phyloP scores from a whole-genome alignment of 53 echinoderm and acorn worm genomes.

The Temnopleurus reevesii region DNA sequence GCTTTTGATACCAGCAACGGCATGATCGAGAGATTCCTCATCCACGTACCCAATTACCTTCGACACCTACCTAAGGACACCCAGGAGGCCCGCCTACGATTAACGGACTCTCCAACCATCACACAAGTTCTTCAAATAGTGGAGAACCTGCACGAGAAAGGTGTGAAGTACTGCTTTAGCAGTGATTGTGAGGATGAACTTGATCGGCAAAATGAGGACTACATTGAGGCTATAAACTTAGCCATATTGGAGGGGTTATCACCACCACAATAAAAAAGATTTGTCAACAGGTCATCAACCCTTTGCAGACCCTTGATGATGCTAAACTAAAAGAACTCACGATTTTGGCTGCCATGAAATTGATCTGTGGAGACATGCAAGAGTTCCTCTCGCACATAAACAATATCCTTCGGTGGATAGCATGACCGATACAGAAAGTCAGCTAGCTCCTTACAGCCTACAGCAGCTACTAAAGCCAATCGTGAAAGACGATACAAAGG shows the following conservation, averaged over 20 bases:
- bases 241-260: background rate
- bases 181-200: slow-evolving; percentile 21
- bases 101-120: background rate
- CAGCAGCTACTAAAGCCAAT: no score
- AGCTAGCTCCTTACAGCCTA: no score
- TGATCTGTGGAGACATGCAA: no score
- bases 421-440: no score
- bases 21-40: slow-evolving; percentile 3
- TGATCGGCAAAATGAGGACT: background rate
- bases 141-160: slow-evolving; percentile 25
- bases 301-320: no score
- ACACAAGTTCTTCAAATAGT: slow-evolving; percentile 18
- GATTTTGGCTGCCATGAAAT: no score
- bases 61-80: slow-evolving; percentile 17
- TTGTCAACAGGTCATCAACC: no score
- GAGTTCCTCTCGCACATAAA: no score
- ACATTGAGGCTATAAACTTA: background rate
- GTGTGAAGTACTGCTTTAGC: background rate
- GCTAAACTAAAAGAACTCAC: no score
- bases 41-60: slow-evolving; percentile 13
- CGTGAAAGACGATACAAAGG: no score
- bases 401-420: no score
- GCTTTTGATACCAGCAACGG: background rate
- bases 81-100: background rate
- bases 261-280: slow-evolving; percentile 7